Evolutionary conservation across 2,888 invertebrate genomes (phyloP).

Genomic region (Phortica magna): DNA sequence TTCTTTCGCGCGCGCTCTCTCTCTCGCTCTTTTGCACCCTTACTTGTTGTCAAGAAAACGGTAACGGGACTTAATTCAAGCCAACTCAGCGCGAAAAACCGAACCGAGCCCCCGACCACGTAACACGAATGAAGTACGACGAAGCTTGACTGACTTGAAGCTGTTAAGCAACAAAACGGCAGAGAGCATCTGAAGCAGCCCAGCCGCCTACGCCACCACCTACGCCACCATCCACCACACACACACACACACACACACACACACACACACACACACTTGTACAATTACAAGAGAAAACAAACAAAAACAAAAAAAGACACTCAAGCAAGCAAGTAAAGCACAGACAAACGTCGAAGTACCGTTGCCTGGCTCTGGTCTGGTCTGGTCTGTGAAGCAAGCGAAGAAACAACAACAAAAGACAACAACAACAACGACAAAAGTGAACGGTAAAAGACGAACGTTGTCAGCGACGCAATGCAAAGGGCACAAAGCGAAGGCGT

Average conservation of each 20-base stretch:
- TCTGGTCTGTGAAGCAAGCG: too few relatives aligned
- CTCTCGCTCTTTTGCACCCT: too few relatives aligned
- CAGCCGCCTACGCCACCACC: too few relatives aligned
- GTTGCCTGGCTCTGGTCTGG: too few relatives aligned
- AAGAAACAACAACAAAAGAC: background rate
- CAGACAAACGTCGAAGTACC: background rate
- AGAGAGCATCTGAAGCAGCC: too few relatives aligned
- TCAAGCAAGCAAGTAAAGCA: conserved; percentile 47
- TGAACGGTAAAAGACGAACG: background rate
- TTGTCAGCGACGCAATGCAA: too few relatives aligned
- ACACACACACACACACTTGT: conserved; percentile 9
- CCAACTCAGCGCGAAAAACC: conserved; percentile 16
- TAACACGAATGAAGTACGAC: conserved; percentile 45
- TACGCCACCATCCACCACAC: too few relatives aligned
- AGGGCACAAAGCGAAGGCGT: conserved; percentile 7
- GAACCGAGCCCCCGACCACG: conserved; percentile 55
- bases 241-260: conserved; percentile 35
- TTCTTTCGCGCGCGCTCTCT: too few relatives aligned
- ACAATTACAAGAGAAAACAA: conserved; percentile 34
- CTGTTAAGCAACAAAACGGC: conserved; percentile 19
- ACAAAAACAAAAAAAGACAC: conserved; percentile 1
- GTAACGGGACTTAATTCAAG: too few relatives aligned
- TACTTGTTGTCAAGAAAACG: too few relatives aligned
- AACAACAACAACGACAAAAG: conserved; percentile 2
- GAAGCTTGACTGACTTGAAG: conserved; percentile 71